Conservation (phyloP, 30 jellyfish, hydroid and myxozoan species). For the Aurelia aurita region DNA sequence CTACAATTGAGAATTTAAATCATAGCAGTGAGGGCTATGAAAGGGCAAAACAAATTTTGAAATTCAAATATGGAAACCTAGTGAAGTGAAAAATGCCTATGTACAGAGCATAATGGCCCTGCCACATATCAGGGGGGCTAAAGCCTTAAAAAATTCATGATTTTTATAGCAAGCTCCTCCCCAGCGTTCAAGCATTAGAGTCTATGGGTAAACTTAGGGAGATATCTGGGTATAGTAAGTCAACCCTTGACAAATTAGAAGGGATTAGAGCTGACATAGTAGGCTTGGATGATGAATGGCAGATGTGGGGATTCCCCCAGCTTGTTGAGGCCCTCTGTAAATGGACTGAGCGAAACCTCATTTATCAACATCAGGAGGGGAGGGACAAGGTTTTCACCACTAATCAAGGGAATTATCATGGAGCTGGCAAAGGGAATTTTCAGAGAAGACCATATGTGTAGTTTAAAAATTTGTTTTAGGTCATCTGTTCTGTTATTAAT, state of each 20-base stretch:
- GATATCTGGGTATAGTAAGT: slow-evolving; percentile 41
- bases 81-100: slow-evolving; percentile 52
- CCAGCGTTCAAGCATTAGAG: slow-evolving; percentile 70
- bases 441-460: slow-evolving; percentile 17
- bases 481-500: too few species aligned
- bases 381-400: slow-evolving; percentile 16
- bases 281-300: slow-evolving; percentile 56
- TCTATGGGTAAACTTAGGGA: slow-evolving; percentile 66
- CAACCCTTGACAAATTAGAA: slow-evolving; percentile 68
- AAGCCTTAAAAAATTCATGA: slow-evolving; percentile 31
- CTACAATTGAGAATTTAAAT: too few species aligned
- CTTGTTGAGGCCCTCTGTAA: slow-evolving; percentile 48
- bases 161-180: slow-evolving; percentile 23
- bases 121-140: slow-evolving; percentile 49
- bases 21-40: too few species aligned
- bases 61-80: slow-evolving; percentile 52
- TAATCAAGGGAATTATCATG: too few species aligned
- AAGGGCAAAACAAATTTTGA: too few species aligned
- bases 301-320: slow-evolving; percentile 56
- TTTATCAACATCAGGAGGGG: neutral
- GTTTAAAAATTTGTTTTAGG: slow-evolving; percentile 8
- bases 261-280: slow-evolving; percentile 66
- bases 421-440: too few species aligned
- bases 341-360: slow-evolving; percentile 71
- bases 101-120: slow-evolving; percentile 21